Evolutionary conservation across 2,888 invertebrate genomes (phyloP).

Genomic region (Athetis lepigone): DNA sequence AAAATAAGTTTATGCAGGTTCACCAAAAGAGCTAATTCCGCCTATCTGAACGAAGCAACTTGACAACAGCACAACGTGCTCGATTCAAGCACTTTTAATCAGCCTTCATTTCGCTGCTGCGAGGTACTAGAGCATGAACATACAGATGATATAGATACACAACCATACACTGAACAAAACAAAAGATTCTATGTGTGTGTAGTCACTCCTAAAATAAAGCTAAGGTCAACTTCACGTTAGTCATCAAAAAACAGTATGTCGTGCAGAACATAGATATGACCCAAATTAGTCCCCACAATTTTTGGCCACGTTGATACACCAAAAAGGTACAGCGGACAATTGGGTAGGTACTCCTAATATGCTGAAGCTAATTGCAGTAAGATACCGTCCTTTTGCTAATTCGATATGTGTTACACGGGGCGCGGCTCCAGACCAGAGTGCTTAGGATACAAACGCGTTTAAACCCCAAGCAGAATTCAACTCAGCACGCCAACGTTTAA

Average conservation of each 20-base stretch:
- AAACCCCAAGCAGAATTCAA: constrained; percentile 55
- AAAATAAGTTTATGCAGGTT: background rate
- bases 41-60: background rate
- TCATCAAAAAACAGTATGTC: constrained; percentile 50
- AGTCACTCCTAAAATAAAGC: constrained; percentile 16
- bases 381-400: constrained; percentile 89
- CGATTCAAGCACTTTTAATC: constrained; percentile 7
- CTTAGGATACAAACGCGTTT: constrained; percentile 72
- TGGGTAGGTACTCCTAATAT: constrained; percentile 84
- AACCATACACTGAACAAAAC: background rate
- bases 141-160: background rate
- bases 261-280: constrained; percentile 42
- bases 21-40: background rate
- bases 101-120: background rate
- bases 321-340: constrained; percentile 66
- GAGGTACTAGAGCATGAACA: constrained; percentile 5
- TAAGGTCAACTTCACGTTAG: constrained; percentile 21
- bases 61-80: background rate
- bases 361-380: constrained; percentile 89
- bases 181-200: background rate
- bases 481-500: constrained; percentile 64
- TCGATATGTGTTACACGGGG: constrained; percentile 89
- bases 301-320: constrained; percentile 45
- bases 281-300: constrained; percentile 41
- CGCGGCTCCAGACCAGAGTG: constrained; percentile 71